These are phyloP conservation scores for Sebastiscus tertius DNA, from an alignment of 2,797 vertebrate species.

Conservation along the genomic window DNA sequence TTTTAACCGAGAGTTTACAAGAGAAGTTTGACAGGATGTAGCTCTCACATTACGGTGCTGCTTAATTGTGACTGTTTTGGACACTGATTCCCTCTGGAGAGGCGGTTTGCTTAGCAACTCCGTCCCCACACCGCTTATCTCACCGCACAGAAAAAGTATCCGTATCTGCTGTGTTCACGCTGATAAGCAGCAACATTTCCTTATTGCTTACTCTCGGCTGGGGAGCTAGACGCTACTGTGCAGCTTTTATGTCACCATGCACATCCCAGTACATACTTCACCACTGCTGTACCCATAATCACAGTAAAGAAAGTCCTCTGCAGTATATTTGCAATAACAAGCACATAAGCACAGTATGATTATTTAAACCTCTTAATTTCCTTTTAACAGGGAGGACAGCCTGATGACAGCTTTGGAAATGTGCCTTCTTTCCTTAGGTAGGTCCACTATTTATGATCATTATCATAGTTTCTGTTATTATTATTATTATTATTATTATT, in stretches of 20 bases:
- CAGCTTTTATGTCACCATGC: neutral
- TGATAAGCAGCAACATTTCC: slow-evolving; percentile 24
- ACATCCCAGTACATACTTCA: neutral
- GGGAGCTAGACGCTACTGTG: neutral
- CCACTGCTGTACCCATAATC: neutral
- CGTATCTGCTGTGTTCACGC: neutral
- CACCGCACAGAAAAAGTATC: neutral
- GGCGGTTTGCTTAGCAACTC: slow-evolving; percentile 15
- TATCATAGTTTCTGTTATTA: neutral
- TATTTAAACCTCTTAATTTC: neutral
- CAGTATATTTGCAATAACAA: neutral
- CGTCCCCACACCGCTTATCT: neutral
- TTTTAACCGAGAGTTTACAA: neutral
- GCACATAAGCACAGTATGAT: neutral
- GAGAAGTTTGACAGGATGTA: neutral
- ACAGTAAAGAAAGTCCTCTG: neutral
- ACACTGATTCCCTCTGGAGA: neutral
- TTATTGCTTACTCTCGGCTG: neutral
- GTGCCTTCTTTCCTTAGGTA: slow-evolving; percentile 86
- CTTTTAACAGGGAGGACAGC: slow-evolving; percentile 84
- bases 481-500: neutral
- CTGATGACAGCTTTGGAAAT: slow-evolving; percentile 86
- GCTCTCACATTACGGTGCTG: neutral
- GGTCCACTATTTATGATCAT: neutral
- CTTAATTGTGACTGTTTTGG: neutral